A percentile compares a stretch with the other conserved stretches of the same genome.
Conservation (phyloP, 2,888 invertebrate genomes). For the Agrochola macilenta region DNA sequence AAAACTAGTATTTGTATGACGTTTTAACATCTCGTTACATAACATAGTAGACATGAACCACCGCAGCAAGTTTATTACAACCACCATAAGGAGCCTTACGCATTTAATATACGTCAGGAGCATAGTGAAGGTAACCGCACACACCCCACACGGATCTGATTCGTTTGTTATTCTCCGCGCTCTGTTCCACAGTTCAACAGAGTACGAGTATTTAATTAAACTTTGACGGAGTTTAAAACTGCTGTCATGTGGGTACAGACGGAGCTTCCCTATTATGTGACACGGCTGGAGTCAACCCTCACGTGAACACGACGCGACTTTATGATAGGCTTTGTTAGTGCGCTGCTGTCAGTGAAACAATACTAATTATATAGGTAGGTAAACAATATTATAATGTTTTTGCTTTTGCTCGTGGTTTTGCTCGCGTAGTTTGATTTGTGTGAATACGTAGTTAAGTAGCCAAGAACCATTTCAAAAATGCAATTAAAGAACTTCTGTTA, state of each 20-base stretch:
- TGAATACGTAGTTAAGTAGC: background rate
- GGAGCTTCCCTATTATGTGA: constrained; percentile 46
- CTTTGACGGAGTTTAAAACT: constrained; percentile 57
- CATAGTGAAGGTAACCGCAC: constrained; percentile 39
- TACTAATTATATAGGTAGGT: constrained; percentile 47
- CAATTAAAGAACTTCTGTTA: background rate
- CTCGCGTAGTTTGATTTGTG: background rate
- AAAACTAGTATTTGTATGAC: too few species aligned
- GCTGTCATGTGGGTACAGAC: constrained; percentile 19
- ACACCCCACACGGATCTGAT: constrained; percentile 33
- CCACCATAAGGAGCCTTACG: constrained; percentile 2
- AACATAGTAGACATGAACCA: background rate
- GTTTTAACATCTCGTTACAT: too few species aligned
- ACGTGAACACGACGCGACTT: constrained; percentile 25
- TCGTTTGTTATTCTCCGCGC: constrained; percentile 46
- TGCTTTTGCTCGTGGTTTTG: background rate
- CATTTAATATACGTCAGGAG: constrained; percentile 16
- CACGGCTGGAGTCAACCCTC: constrained; percentile 18
- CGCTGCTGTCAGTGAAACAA: constrained; percentile 37
- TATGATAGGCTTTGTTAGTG: constrained; percentile 47
- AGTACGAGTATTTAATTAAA: constrained; percentile 62
- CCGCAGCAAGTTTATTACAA: background rate
- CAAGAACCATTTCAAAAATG: background rate
- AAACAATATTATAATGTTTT: constrained; percentile 13
- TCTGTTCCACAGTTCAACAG: constrained; percentile 42